Evolutionary conservation across 1,140 invertebrate genomes (phyloP), one percentile per base, ranked within the genome.

Genomic region (Rhopalosiphum maidis): DNA sequence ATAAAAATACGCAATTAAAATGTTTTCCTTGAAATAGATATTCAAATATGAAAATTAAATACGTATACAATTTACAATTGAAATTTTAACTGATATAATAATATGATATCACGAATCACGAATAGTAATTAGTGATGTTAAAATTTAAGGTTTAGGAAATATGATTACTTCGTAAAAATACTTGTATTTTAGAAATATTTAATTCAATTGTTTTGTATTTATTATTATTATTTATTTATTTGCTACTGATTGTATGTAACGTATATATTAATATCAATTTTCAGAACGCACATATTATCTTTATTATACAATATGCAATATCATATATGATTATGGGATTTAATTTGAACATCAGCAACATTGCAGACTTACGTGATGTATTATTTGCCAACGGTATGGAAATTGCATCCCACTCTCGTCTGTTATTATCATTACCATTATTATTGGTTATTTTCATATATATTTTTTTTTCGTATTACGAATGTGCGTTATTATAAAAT

Each of bases 401-500:
- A 89, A 89, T 89, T 30, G n/a, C n/a, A 89, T 54, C 51, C 25
- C 21, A 88, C 35, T 37, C 51, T 37, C 25, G 25, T 21, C 23
- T 91, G 37, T 43, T 68, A 43, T 91, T 46, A 77, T 91, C 41
- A 91, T 91, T 41, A 91, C 8, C 11, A 68, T 30, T 68, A 43
- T 43, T 68, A 41, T 89, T 54, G 48, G 87, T 89, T 54, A n/a
- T 51, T 91, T 82, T 82, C 60, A 46, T 91, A 7, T 23, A 54
- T 48, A 54, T 88, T 35, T 89, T 89, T 48, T 77, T 51, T 23
- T 35, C 68, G 22, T 46, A 82, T 82, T 60, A 46, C 87, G 48
- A 87, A 46, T 87, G 90, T 51, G 90, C 55, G 22, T 91, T 91
- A 41, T 91, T 83, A 77, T 91, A 91, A 91, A 89, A 92, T 85